A percentile compares a stretch with the other conserved stretches of the same genome.
Evolutionary conservation across 2,113 vertebrate genomes (phyloP).

Genomic region (Malurus melanocephalus): DNA sequence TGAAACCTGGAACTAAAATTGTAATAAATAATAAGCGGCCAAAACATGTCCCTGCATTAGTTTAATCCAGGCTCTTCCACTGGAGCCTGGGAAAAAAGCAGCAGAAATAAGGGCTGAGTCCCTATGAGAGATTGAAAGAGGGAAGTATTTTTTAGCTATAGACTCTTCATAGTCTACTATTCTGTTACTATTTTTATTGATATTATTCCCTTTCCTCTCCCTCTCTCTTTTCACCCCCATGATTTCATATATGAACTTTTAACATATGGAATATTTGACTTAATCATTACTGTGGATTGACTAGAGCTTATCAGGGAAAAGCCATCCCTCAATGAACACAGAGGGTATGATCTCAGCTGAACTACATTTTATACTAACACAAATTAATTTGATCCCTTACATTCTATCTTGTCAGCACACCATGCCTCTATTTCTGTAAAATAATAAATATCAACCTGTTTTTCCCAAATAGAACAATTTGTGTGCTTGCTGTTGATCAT

Average conservation of each 20-base stretch:
- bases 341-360: background rate
- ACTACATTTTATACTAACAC: background rate
- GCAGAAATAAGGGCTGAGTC: background rate
- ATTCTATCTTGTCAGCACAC: background rate
- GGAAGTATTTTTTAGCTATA: background rate
- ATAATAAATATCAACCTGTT: background rate
- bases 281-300: background rate
- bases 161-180: background rate
- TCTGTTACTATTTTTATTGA: background rate
- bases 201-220: background rate
- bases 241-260: background rate
- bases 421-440: background rate
- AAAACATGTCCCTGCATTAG: slow-evolving; percentile 38
- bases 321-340: background rate
- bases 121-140: fast-evolving
- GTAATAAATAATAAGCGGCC: slow-evolving; percentile 55
- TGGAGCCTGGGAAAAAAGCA: background rate
- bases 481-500: background rate
- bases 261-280: background rate
- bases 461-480: background rate
- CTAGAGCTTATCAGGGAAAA: background rate
- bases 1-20: slow-evolving; percentile 68
- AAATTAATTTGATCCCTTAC: background rate
- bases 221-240: background rate
- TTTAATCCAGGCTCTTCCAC: background rate